Base-by-base conservation (phyloP, 2,888 invertebrate genomes). In the Augiades crinisus region DNA sequence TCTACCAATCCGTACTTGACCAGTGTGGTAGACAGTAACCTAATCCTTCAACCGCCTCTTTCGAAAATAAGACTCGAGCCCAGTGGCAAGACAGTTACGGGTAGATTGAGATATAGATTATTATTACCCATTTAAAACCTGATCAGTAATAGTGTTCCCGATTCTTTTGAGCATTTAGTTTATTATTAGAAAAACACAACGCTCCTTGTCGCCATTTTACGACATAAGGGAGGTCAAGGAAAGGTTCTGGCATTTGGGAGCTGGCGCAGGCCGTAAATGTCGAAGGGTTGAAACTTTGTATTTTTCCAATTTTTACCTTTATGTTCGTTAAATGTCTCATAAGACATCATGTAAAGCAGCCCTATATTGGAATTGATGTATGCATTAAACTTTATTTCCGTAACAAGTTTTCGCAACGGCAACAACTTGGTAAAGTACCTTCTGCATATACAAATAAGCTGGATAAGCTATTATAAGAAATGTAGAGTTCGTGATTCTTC, bases 371-470 rank as follows among this genome's bases (percentile, higher is more conserved):
- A 27, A 24, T 24, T 40, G 30, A 43, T 30, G 30, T 8, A 17
- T 30, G 43, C 43, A 31, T 43, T 12, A 43, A 30, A 43, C 7
- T 19, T 36, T 45, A 45, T 31, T 46, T 0, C n/a, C 13, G 63
- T 65, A 61, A 58, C 54, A 55, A 10, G 30, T 30, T 30, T 30
- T n/a, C n/a, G 5, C 3, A 19, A 19, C 5, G 19, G 19, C 3
- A 5, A 19, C 5, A 19, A 2, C 5, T 3, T 19, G 19, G 19
- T 3, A 19, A 19, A 19, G 3, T n/a, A n/a, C n/a, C n/a, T n/a
- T n/a, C n/a, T n/a, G n/a, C n/a, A n/a, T n/a, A n/a, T n/a, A n/a
- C n/a, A n/a, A n/a, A n/a, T n/a, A n/a, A n/a, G n/a, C n/a, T n/a
- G n/a, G n/a, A n/a, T n/a, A n/a, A n/a, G n/a, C n/a, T n/a, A n/a